phyloP scores from a whole-genome alignment of 2,888 invertebrate genomes.

The Peribatodes rhomboidaria region DNA sequence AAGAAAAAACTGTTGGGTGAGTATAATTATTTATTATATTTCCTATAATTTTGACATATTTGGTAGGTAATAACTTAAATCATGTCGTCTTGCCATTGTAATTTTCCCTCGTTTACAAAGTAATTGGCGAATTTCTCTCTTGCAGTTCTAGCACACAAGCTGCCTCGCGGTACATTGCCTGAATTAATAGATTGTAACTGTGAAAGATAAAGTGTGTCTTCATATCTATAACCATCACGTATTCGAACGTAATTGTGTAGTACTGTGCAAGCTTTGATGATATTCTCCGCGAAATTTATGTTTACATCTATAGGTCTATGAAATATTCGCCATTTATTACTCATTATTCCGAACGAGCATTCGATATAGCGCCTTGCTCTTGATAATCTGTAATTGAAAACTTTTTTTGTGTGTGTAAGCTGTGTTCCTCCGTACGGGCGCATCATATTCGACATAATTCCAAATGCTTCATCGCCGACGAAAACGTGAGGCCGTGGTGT shows the following conservation, averaged over 20 bases:
- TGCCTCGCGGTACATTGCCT: not conserved
- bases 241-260: constrained; percentile 50
- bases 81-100: constrained; percentile 1
- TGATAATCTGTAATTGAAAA: constrained; percentile 44
- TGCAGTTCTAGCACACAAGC: not conserved
- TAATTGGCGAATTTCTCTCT: constrained; percentile 6
- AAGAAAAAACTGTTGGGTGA: constrained; percentile 31
- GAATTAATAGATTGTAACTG: not conserved
- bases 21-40: constrained; percentile 15
- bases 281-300: constrained; percentile 42
- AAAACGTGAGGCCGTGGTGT: constrained; percentile 37
- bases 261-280: constrained; percentile 35
- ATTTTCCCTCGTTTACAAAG: constrained; percentile 6
- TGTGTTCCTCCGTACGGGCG: constrained; percentile 45
- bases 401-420: constrained; percentile 42
- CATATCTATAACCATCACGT: constrained; percentile 49
- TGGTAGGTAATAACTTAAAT: not conserved
- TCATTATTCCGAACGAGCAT: constrained; percentile 45
- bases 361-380: constrained; percentile 42
- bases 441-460: constrained; percentile 41
- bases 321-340: constrained; percentile 46
- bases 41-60: not conserved
- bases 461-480: constrained; percentile 44
- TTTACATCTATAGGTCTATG: constrained; percentile 47
- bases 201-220: constrained; percentile 27